Evolutionary conservation across 2,113 vertebrate species (phyloP), one percentile per base, ranked within the genome.

Genomic region (Leptobrachium ailaonicum): DNA sequence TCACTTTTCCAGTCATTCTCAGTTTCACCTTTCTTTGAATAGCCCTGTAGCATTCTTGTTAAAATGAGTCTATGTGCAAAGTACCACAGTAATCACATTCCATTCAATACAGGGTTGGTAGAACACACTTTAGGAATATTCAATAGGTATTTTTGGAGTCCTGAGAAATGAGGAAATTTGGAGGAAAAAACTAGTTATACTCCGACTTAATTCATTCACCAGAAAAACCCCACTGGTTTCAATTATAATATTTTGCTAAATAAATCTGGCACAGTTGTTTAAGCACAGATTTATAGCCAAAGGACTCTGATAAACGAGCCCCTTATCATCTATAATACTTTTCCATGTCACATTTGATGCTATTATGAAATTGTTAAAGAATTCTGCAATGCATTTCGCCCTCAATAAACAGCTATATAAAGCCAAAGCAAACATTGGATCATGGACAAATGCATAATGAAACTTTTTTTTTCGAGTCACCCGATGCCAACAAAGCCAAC

Each of bases 151-250:
- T 32, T 32, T 32, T 32, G 20, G 20, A 32, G 20, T 32, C 20
- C 20, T 32, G 20, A 32, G 20, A 32, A 32, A 32, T 32, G 20
- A 32, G 20, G 20, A 32, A 32, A 32, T 32, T 32, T 32, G 20
- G 20, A 32, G 20, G 8, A 50, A 8, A 7, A 76, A 73, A 82
- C 73, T 41, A 0, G 54, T n/a, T 60, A 60, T 12, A 54, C 44
- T 44, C 45, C 9, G 73, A 83, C n/a, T 82, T 81, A 50, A 50
- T 50, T 50, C 47, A 50, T 5, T 50, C 78, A 77, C 82, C 82
- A 88, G 86, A 74, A 89, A 92, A 32, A 88, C 89, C 90, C 87
- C 77, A 42, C 41, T 73, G 54, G 54, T 62, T 73, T 42, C 72
- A 62, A 62, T 73, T 73, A 73, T n/a, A 45, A 60, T 60, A 12